A percentile compares a stretch with the other conserved stretches of the same genome.
Conservation (phyloP, 1,140 invertebrate species). For the Coenobita brevimanus region DNA sequence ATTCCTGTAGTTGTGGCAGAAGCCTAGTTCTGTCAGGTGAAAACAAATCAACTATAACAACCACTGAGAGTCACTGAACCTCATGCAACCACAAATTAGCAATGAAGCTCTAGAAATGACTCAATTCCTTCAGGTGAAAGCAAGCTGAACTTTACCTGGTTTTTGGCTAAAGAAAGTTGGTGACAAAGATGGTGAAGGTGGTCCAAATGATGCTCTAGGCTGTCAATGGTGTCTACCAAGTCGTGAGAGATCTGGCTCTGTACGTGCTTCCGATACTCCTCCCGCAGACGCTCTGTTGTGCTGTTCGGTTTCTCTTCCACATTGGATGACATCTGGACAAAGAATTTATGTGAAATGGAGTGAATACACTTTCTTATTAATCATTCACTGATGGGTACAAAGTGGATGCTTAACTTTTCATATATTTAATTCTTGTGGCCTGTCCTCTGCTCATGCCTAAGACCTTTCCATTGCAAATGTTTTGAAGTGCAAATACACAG, state of each 20-base stretch:
- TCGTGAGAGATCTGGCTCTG: constrained; percentile 51
- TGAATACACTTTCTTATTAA: background rate
- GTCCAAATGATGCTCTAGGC: constrained; percentile 43
- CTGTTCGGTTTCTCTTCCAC: constrained; percentile 16
- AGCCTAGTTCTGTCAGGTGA: too few relatives aligned
- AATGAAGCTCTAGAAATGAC: too few relatives aligned
- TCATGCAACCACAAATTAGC: background rate
- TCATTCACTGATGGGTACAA: too few relatives aligned
- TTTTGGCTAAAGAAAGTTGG: constrained; percentile 45
- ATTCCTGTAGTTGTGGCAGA: too few relatives aligned
- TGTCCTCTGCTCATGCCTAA: too few relatives aligned
- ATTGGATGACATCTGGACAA: background rate
- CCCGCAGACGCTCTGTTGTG: constrained; percentile 43
- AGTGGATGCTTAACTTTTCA: too few relatives aligned
- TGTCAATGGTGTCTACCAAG: constrained; percentile 44
- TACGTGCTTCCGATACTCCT: constrained; percentile 55
- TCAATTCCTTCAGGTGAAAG: background rate
- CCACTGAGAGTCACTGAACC: background rate
- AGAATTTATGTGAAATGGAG: background rate
- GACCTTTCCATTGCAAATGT: too few relatives aligned
- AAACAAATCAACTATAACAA: too few relatives aligned
- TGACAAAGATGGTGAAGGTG: constrained; percentile 42
- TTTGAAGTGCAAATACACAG: too few relatives aligned
- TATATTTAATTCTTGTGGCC: too few relatives aligned
- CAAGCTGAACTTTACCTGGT: constrained; percentile 10